These are phyloP conservation scores for Serinus canaria DNA, from an alignment of 2,113 vertebrate species.

Conservation along the genomic window DNA sequence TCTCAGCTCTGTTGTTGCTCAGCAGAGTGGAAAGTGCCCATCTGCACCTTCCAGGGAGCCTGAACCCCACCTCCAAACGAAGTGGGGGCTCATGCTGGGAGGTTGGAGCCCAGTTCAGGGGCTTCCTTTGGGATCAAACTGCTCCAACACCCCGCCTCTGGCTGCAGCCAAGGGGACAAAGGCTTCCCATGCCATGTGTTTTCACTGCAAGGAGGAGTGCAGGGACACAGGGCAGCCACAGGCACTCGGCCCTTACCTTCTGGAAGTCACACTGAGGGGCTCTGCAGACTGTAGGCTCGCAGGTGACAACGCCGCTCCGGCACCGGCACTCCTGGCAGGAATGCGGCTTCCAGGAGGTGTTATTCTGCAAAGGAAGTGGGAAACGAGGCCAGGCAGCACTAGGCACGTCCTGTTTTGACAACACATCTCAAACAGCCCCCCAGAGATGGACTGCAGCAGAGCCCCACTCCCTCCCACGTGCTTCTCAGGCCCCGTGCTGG, in stretches of 20 bases:
- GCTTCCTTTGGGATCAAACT: not conserved
- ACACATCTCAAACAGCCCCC: not conserved
- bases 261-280: constrained; percentile 85
- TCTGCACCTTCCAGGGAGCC: not conserved
- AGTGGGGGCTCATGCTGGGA: not conserved
- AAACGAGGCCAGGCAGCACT: not conserved
- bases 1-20: constrained; percentile 8
- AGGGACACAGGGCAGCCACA: not conserved
- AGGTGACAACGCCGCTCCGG: constrained; percentile 77
- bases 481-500: not conserved
- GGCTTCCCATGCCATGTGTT: not conserved
- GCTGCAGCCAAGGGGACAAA: not conserved
- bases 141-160: not conserved
- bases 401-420: not conserved
- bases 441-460: not conserved
- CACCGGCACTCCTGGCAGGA: constrained; percentile 88
- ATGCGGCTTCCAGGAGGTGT: constrained; percentile 85
- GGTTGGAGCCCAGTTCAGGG: not conserved
- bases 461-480: not conserved
- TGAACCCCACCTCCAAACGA: not conserved
- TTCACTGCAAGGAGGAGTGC: not conserved
- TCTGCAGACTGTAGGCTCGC: constrained; percentile 75
- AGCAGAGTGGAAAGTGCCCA: constrained; percentile 6
- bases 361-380: constrained; percentile 78
- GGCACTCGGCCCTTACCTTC: constrained; percentile 70